Conservation (phyloP, 2,888 invertebrate genomes). For the Tortricodes alternella region DNA sequence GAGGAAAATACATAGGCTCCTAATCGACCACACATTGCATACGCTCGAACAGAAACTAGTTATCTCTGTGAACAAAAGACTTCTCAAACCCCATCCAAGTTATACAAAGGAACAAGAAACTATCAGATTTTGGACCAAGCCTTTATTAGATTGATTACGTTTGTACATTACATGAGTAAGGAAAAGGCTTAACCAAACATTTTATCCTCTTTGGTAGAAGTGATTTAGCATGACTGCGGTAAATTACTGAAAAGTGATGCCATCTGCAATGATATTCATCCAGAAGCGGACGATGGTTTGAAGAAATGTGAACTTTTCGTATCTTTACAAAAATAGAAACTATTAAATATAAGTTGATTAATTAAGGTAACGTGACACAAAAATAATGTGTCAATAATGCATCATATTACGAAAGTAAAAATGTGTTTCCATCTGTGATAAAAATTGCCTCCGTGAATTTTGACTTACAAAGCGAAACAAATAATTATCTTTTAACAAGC, state of each 20-base stretch:
- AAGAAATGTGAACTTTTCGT: no score
- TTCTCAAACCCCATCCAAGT: not conserved
- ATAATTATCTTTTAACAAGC: not conserved
- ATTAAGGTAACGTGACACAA: no score
- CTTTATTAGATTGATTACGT: not conserved
- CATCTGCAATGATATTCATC: no score
- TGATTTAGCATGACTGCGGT: no score
- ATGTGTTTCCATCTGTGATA: no score
- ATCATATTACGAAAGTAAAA: no score
- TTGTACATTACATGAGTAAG: not conserved
- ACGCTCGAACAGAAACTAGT: not conserved
- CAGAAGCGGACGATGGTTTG: no score
- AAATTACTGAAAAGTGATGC: no score
- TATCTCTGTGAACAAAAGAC: constrained; percentile 8
- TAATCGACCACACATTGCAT: not conserved
- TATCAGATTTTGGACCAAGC: not conserved
- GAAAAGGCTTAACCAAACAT: not conserved
- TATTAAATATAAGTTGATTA: no score
- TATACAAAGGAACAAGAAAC: not conserved
- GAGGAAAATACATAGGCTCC: not conserved
- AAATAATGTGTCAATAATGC: no score
- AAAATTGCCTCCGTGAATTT: not conserved
- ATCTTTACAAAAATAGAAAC: no score
- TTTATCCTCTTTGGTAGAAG: not conserved
- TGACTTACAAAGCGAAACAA: not conserved